Evolutionary conservation across 2,888 invertebrate genomes (phyloP).

Genomic region (Macropis europaea): DNA sequence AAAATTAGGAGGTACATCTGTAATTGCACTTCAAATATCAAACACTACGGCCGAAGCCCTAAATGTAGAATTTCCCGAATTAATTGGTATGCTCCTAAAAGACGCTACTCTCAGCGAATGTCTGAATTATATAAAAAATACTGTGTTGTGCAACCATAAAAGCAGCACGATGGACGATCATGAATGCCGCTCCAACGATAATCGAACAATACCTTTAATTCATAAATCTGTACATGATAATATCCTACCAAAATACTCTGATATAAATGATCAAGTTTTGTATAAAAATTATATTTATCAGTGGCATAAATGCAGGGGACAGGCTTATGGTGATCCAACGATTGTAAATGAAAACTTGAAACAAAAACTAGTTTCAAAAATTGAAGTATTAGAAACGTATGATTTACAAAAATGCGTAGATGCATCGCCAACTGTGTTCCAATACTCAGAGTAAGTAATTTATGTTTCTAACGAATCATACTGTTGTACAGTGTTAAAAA

Average conservation of each 20-base stretch:
- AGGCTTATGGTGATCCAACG: slow-evolving; percentile 5
- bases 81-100: slow-evolving; percentile 82
- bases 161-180: background rate
- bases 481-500: too few relatives aligned
- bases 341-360: background rate
- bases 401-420: slow-evolving; percentile 91
- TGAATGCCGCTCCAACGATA: background rate
- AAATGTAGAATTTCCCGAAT: slow-evolving; percentile 80
- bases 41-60: slow-evolving; percentile 81
- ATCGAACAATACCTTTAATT: background rate
- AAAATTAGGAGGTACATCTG: slow-evolving; percentile 86
- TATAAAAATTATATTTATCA: slow-evolving; percentile 30
- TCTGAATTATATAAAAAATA: slow-evolving; percentile 66
- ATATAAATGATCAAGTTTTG: background rate
- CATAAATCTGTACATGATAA: background rate
- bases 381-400: slow-evolving; percentile 80
- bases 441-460: slow-evolving; percentile 80
- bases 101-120: slow-evolving; percentile 79
- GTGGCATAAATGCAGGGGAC: slow-evolving; percentile 71
- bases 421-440: slow-evolving; percentile 85
- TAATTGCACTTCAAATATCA: slow-evolving; percentile 84
- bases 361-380: slow-evolving; percentile 42
- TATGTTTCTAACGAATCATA: slow-evolving; percentile 56
- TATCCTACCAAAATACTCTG: background rate
- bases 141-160: background rate